Base-by-base conservation (phyloP, 2,888 invertebrate genomes). In the Harmothoe impar region DNA sequence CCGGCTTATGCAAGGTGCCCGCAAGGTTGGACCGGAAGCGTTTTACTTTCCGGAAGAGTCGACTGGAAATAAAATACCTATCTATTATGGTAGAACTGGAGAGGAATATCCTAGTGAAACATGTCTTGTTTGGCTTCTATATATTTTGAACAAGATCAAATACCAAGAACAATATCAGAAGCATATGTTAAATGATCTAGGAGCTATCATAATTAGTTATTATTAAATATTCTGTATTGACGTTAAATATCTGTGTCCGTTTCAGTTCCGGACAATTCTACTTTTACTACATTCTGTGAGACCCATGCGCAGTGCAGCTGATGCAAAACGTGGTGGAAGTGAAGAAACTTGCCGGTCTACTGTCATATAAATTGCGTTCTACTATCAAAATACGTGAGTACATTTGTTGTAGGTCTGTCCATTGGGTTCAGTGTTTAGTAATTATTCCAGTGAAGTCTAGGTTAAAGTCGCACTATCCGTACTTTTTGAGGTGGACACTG, bases 281-380 rank as follows among this genome's bases (percentile, higher is more conserved):
- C 33, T 25, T n/a, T 54, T 62, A 7, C 3, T n/a, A 56, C 33
- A 56, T n/a, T 54, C 15, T 0, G 12, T 52, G 54, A 23, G n/a
- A 5, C 29, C 52, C 54, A 52, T 52, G 25, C 54, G 31, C 29
- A 31, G 52, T n/a, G 20, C 51, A 25, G 10, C 90, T 90, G 90
- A 90, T 56, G 90, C 51, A 90, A 90, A 90, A 90, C 90, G 90
- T 90, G 90, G 81, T 81, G n/a, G n/a, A 3, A 25, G 1, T 31
- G 90, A 62, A 56, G 35, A 90, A 90, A 84, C 10, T 43, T 10
- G 43, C 43, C 43, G 17, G 54, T 52, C 31, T 86, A 23, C 29
- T 52, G 43, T 43, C 10, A 10, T 43, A 43, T 43, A 78, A 25
- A 78, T 78, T 78, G 81, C 81, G 35, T 20, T 78, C 35, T 23